A percentile compares a stretch with the other conserved stretches of the same genome.
Evolutionary conservation across 2,797 vertebrate species (phyloP).

Genomic region (Typhlichthys eigenmanni): DNA sequence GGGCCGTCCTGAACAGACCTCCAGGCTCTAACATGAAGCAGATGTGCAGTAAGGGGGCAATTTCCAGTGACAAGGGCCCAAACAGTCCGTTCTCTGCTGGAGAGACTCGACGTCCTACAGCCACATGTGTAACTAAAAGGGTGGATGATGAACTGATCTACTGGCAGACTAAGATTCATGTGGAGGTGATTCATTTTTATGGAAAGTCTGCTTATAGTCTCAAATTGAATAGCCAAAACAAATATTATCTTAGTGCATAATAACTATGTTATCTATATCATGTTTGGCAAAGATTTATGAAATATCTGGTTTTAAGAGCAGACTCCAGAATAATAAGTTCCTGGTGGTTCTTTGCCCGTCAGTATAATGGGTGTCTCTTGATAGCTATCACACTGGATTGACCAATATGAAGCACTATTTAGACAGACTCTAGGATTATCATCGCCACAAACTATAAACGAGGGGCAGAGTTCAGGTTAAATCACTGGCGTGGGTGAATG

Average conservation of each 20-base stretch:
- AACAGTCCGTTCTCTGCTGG: slow-evolving; percentile 39
- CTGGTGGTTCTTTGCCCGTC: slow-evolving; percentile 4
- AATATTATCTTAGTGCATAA: slow-evolving; percentile 8
- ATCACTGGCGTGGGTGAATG: neutral
- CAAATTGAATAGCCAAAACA: slow-evolving; percentile 2
- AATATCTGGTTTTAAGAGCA: neutral
- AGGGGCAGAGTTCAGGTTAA: slow-evolving; percentile 8
- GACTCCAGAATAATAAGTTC: neutral
- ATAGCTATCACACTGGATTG: neutral
- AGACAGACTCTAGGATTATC: neutral
- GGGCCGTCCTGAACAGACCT: slow-evolving; percentile 49
- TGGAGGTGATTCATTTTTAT: slow-evolving; percentile 18
- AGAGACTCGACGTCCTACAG: slow-evolving; percentile 33
- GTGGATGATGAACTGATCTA: neutral
- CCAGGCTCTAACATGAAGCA: slow-evolving; percentile 64
- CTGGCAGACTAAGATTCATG: neutral
- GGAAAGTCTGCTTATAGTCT: neutral
- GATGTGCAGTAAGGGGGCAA: slow-evolving; percentile 61
- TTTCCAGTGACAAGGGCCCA: slow-evolving; percentile 33
- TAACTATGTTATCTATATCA: slow-evolving; percentile 10
- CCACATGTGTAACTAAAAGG: slow-evolving; percentile 31
- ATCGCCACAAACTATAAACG: slow-evolving; percentile 10
- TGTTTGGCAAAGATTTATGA: neutral
- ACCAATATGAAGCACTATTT: neutral
- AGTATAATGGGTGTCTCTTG: neutral